These are phyloP conservation scores for Cheilosia vernalis DNA, from an alignment of 2,888 invertebrate species.

Conservation along the genomic window DNA sequence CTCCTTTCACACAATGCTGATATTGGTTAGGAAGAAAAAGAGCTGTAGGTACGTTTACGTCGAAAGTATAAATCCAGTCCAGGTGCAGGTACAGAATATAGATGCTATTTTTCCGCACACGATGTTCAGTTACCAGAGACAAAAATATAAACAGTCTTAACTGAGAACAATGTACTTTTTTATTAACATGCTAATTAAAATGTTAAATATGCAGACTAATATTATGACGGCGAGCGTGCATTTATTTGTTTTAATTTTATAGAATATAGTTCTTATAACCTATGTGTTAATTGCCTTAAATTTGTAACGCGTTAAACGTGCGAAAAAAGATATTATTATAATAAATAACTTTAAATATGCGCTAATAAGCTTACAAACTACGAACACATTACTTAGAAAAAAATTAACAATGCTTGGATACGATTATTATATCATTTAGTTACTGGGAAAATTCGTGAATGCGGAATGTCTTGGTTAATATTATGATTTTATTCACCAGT, in stretches of 20 bases:
- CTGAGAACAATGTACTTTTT: neutral
- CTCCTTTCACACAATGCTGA: too few species aligned
- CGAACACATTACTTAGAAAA: slow-evolving; percentile 67
- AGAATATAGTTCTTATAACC: too few species aligned
- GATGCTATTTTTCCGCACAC: too few species aligned
- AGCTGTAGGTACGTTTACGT: too few species aligned
- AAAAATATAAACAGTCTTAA: too few species aligned
- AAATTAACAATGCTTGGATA: neutral
- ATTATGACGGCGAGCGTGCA: neutral
- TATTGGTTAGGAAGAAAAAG: too few species aligned
- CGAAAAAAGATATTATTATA: slow-evolving; percentile 10
- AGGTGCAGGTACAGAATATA: too few species aligned
- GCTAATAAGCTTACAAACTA: slow-evolving; percentile 56
- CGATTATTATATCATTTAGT: slow-evolving; percentile 2
- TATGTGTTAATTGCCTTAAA: too few species aligned
- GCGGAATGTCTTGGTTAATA: slow-evolving; percentile 42
- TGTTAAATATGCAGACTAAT: too few species aligned
- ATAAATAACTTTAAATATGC: slow-evolving; percentile 18
- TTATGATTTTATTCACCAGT: neutral
- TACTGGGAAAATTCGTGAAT: neutral
- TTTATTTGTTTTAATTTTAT: neutral
- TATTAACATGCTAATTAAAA: too few species aligned
- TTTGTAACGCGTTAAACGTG: slow-evolving; percentile 14
- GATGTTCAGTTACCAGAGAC: too few species aligned
- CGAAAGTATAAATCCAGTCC: too few species aligned